phyloP scores from a whole-genome alignment of 2,113 vertebrate species.

The Grammomys dolichurus region DNA sequence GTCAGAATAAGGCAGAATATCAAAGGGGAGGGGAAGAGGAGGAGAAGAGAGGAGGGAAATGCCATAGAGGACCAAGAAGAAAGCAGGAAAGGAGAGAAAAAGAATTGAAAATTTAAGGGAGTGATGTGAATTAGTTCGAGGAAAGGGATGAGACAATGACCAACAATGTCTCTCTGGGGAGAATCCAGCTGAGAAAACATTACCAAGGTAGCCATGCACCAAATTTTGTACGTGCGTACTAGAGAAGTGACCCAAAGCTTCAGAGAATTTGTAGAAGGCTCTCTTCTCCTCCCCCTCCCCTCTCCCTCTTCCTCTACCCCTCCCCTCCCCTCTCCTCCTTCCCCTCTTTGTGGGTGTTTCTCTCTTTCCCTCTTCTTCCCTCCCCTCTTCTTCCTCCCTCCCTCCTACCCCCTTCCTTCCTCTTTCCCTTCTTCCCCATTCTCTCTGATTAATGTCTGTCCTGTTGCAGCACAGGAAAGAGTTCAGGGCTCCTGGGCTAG shows the following conservation, averaged over 20 bases:
- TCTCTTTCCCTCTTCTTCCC: not conserved
- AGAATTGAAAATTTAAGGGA: constrained; percentile 1
- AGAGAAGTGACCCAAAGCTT: not conserved
- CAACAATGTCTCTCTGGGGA: not conserved
- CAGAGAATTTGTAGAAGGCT: not conserved
- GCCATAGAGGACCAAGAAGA: no score
- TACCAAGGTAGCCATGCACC: not conserved
- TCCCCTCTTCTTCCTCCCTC: not conserved
- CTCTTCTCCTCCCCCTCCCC: fast-evolving
- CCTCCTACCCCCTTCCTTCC: not conserved
- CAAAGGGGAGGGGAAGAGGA: not conserved
- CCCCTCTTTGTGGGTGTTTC: no score
- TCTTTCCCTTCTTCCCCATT: not conserved
- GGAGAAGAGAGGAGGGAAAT: not conserved
- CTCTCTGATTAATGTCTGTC: not conserved
- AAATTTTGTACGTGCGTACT: not conserved
- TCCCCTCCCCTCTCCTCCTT: not conserved
- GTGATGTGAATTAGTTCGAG: not conserved
- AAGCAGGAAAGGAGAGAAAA: not conserved
- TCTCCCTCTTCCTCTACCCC: not conserved
- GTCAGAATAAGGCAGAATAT: not conserved
- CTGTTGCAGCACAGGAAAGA: not conserved
- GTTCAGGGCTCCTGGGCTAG: not conserved
- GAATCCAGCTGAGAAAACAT: not conserved
- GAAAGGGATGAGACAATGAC: not conserved